Evolutionary conservation across 2,797 vertebrate species (phyloP).

Genomic region (Telmatherina bonti): DNA sequence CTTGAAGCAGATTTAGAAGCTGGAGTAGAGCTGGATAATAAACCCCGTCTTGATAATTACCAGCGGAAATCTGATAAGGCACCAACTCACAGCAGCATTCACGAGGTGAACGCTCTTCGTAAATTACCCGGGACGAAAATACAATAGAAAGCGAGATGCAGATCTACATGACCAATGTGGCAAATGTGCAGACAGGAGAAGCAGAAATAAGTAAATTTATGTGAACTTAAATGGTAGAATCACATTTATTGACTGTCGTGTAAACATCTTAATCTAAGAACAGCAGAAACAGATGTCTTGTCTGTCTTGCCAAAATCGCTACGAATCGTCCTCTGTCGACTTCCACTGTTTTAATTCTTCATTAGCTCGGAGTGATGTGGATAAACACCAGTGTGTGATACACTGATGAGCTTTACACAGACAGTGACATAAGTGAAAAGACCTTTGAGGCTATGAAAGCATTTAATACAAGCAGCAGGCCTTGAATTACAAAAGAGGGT

Average conservation of each 20-base stretch:
- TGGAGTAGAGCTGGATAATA: constrained; percentile 29
- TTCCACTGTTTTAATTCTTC: not conserved
- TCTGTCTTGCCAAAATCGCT: not conserved
- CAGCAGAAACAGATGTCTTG: not conserved
- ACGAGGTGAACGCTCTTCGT: constrained; percentile 13
- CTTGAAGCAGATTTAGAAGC: constrained; percentile 41
- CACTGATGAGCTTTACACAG: no score
- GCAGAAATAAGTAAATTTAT: not conserved
- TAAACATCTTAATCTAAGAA: constrained; percentile 18
- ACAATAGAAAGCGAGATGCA: no score
- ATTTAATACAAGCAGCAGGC: constrained; percentile 12
- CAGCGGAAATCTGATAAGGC: constrained; percentile 49
- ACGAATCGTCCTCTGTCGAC: not conserved
- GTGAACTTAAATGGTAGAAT: no score
- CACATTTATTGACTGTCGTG: not conserved
- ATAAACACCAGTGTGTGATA: constrained; percentile 14
- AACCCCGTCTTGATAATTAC: constrained; percentile 54
- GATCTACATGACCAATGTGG: no score
- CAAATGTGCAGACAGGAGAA: constrained; percentile 27
- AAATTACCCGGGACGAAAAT: constrained; percentile 54
- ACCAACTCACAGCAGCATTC: constrained; percentile 30
- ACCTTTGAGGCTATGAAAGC: not conserved
- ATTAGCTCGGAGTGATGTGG: not conserved
- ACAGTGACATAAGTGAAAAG: no score
- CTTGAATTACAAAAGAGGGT: not conserved